These are phyloP conservation scores for Tyria jacobaeae DNA, from an alignment of 2,888 invertebrate species.

Conservation along the genomic window DNA sequence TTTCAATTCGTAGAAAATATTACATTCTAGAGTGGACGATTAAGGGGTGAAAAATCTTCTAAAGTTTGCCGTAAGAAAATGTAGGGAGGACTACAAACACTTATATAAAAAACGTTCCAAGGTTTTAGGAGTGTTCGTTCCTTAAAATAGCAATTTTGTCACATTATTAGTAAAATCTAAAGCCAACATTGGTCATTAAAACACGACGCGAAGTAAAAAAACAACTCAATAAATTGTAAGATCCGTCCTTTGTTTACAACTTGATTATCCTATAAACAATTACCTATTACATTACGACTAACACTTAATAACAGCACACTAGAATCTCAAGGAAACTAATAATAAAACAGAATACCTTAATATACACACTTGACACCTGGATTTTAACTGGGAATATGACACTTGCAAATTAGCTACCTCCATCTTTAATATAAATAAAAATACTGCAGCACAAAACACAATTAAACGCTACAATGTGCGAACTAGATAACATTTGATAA, in stretches of 20 bases:
- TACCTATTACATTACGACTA: neutral
- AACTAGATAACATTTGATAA: constrained; percentile 28
- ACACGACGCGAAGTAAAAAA: neutral
- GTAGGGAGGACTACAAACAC: too few relatives aligned
- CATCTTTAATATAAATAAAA: constrained; percentile 32
- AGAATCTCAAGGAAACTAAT: neutral
- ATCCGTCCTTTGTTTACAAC: neutral
- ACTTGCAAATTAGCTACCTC: constrained; percentile 55
- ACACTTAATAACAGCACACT: neutral
- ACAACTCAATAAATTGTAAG: neutral
- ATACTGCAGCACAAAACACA: constrained; percentile 4
- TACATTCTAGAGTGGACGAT: too few relatives aligned
- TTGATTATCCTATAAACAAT: neutral
- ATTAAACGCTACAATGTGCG: constrained; percentile 20
- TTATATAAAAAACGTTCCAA: neutral
- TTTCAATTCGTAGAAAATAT: too few relatives aligned
- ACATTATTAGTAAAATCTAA: neutral
- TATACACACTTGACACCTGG: constrained; percentile 55
- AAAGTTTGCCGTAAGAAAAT: too few relatives aligned
- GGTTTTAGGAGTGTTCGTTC: neutral
- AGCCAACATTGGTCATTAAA: neutral
- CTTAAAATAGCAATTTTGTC: neutral
- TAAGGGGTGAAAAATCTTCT: too few relatives aligned
- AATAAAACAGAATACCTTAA: constrained; percentile 46
- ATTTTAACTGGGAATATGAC: constrained; percentile 58